These are phyloP conservation scores for Pristiophorus japonicus DNA, from an alignment of 2,113 vertebrate species.

Conservation along the genomic window DNA sequence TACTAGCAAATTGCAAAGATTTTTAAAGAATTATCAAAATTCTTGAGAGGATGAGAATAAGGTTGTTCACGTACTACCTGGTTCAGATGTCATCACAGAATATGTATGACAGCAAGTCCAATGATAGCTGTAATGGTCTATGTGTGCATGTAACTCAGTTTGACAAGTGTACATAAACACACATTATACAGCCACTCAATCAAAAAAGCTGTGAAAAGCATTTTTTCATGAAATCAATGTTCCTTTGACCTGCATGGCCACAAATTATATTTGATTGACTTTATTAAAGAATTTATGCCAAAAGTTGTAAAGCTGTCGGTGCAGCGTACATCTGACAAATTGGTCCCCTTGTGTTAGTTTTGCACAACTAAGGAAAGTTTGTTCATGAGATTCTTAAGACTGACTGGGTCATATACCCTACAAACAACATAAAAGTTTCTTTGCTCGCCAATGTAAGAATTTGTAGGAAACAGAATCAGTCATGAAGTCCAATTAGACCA, in stretches of 20 bases:
- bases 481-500: neutral
- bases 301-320: neutral
- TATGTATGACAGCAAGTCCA: neutral
- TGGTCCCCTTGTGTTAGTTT: neutral
- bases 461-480: neutral
- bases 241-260: neutral
- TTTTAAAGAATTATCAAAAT: neutral
- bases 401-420: neutral
- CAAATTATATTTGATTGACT: neutral
- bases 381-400: neutral
- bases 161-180: neutral
- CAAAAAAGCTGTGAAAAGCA: neutral
- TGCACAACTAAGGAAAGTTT: neutral
- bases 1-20: neutral
- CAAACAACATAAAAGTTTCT: neutral
- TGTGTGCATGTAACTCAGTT: neutral
- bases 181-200: neutral
- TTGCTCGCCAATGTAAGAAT: neutral
- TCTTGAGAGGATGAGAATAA: neutral
- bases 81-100: neutral
- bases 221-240: neutral
- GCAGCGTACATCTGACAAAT: neutral
- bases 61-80: too few relatives aligned
- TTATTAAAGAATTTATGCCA: neutral
- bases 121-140: slow-evolving; percentile 2